Evolutionary conservation across 2,797 vertebrate species (phyloP).

Genomic region (Carcharodon carcharias): DNA sequence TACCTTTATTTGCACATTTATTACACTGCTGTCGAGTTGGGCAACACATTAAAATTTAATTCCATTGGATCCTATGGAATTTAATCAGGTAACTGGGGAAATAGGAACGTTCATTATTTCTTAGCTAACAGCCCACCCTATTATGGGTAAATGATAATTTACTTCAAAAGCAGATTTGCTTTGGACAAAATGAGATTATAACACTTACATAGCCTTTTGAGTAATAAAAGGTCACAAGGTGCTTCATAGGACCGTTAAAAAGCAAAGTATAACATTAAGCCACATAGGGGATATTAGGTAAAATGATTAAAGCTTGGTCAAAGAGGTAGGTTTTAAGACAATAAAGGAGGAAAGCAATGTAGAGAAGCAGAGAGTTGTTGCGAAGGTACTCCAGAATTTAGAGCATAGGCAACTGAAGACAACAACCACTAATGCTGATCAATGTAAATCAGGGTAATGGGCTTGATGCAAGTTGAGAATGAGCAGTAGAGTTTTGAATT

Average conservation of each 20-base stretch:
- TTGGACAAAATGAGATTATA: background rate
- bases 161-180: background rate
- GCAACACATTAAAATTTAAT: background rate
- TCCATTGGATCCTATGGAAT: background rate
- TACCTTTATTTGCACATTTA: background rate
- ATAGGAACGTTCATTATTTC: background rate
- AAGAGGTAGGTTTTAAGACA: background rate
- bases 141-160: background rate
- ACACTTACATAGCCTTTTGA: background rate
- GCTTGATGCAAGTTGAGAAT: too few species aligned
- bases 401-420: background rate
- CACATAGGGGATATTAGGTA: background rate
- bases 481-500: too few species aligned
- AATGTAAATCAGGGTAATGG: background rate
- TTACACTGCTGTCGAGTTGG: background rate
- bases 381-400: background rate
- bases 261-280: background rate
- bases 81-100: background rate
- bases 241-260: background rate
- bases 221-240: background rate
- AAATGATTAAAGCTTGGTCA: background rate
- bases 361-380: background rate
- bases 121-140: background rate
- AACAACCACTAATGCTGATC: background rate
- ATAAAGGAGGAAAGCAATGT: background rate